Evolutionary conservation across 1,140 invertebrate genomes (phyloP), one percentile per base, ranked within the genome.

Genomic region (Drosophila carrolli): DNA sequence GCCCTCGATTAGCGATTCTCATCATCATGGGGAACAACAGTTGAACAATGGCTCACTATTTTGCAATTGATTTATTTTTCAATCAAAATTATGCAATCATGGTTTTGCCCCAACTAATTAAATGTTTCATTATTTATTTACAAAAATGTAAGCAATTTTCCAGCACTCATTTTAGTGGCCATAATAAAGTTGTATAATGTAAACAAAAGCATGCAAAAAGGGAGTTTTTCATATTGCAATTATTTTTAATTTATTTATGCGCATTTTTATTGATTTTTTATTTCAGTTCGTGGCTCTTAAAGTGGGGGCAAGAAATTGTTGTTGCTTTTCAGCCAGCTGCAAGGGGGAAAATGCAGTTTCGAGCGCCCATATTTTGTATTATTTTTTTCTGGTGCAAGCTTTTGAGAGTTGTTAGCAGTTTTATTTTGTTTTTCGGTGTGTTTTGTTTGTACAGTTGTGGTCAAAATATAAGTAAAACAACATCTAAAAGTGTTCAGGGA

Each of bases 331-430:
- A 44, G 35, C 57, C 35, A 66, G 13, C 44, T 38, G 14, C 23
- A 62, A 62, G 29, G 46, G 44, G 63, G 55, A 44, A 47, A 41
- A n/a, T 48, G 68, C 50, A 70, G 67, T 47, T 47, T 50, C 29
- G 3, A 67, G 37, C 14, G 61, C 60, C 51, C 60, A 68, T 68
- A 68, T 72, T 73, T 74, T 50, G 41, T 55, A 62, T 61, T 54
- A 55, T 29, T 16, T 67, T 73, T 80, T 77, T 63, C 59, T 48
- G 76, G 59, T 61, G 62, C 77, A 77, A 75, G 73, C 73, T 84
- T 84, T 84, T 78, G 81, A 85, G 62, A 85, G 81, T 73, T 77
- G 76, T 77, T 81, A 53, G 32, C 19, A 9, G 51, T 38, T 63
- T 51, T 61, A 23, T 29, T 62, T 35, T 54, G 32, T 40, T 40